These are phyloP conservation scores for Chloropsis hardwickii DNA, from an alignment of 2,113 vertebrate genomes.

Conservation along the genomic window DNA sequence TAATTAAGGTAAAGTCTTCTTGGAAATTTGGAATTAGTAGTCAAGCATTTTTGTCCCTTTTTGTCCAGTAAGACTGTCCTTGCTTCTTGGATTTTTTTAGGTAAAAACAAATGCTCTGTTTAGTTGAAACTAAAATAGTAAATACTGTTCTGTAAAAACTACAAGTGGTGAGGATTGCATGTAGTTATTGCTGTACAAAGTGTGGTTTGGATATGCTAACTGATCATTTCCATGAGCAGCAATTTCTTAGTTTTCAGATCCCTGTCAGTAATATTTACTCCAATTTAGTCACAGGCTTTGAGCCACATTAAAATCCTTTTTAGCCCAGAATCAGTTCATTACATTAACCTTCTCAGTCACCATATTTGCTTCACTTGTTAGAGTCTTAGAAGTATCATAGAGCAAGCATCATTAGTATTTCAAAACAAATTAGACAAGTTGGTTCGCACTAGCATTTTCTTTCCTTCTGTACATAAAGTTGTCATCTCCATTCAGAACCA, in stretches of 20 bases:
- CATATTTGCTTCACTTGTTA: not conserved
- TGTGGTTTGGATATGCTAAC: not conserved
- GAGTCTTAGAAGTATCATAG: not conserved
- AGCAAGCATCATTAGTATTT: not conserved
- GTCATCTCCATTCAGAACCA: not conserved
- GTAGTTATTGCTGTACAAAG: not conserved
- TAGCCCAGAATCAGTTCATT: not conserved
- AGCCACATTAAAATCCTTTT: not conserved
- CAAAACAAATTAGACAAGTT: not conserved
- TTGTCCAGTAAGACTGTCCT: not conserved
- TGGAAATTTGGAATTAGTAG: not conserved
- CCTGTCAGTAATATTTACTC: not conserved
- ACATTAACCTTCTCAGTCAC: not conserved
- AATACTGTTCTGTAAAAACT: not conserved
- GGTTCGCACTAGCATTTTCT: not conserved
- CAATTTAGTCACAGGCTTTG: not conserved
- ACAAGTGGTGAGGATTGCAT: not conserved
- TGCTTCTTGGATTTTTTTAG: not conserved
- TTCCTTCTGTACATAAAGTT: not conserved
- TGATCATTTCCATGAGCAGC: not conserved
- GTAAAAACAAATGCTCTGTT: not conserved
- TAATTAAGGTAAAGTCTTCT: not conserved
- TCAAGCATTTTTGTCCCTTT: not conserved
- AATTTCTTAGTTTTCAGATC: not conserved
- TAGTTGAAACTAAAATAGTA: not conserved